These are phyloP conservation scores for Clinocottus analis DNA, from an alignment of 2,113 vertebrate genomes.

Conservation along the genomic window DNA sequence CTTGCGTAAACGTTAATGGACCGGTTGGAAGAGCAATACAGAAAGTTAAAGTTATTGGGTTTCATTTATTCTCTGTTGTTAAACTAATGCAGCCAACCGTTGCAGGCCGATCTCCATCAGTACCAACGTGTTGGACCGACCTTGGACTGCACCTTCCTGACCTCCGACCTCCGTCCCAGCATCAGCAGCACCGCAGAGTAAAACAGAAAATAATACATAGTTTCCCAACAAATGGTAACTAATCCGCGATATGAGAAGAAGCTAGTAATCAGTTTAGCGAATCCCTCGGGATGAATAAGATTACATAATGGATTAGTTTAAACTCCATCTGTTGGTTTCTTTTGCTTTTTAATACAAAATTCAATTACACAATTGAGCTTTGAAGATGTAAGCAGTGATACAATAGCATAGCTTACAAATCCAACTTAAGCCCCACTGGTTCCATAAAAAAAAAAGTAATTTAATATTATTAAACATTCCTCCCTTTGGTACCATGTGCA, in stretches of 20 bases:
- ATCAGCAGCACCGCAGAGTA: neutral
- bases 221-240: neutral
- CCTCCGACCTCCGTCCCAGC: neutral
- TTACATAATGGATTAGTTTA: conserved; percentile 13
- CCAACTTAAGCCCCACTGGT: neutral
- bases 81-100: neutral
- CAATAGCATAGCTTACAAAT: neutral
- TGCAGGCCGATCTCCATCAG: neutral
- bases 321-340: conserved; percentile 22
- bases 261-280: neutral
- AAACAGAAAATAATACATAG: neutral
- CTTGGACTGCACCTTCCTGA: neutral
- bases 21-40: neutral
- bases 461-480: neutral
- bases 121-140: neutral
- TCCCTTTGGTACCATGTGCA: neutral
- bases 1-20: too few relatives aligned
- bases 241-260: neutral
- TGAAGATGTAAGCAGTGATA: neutral
- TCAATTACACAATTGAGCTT: conserved; percentile 3
- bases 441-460: neutral
- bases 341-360: neutral
- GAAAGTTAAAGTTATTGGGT: neutral
- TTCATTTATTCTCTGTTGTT: neutral
- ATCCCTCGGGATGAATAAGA: neutral